Base-by-base conservation (phyloP, 2,113 vertebrate species). In the Tetrax tetrax region DNA sequence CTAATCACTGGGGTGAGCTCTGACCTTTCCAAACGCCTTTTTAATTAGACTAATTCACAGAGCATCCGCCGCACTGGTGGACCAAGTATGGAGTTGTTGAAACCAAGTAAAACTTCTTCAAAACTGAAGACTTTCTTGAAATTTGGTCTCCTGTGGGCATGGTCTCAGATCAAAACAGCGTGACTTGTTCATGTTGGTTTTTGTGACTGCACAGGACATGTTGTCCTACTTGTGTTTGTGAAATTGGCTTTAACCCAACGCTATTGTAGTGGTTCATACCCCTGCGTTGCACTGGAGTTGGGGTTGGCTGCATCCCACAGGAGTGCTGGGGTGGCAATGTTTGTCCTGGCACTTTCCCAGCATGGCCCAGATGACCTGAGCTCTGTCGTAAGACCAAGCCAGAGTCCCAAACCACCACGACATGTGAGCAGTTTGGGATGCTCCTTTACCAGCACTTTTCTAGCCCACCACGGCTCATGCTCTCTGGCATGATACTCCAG, bases 261-360 rank as follows among this genome's bases (percentile, higher is more conserved):
- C 7, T 68, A 4, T 10, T 24, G 33, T 25, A 23, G 23, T 9
- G 22, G 0, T n/a, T 80, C 2, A 2, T 41, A 15, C 17, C 25
- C 38, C 16, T 0, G 0, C 1, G 1, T 43, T 76, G 51, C 6
- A 0, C 25, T 47, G 69, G 7, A n/a, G 2, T 37, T 77, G 31
- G 17, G n/a, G 12, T 16, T 63, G 45, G 19, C 68, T 88, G 35
- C 33, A 35, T 47, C 75, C 47, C 25, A 56, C 18, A 15, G 17
- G 14, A 18, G 20, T 11, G 7, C 29, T 50, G 31, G 16, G 6
- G 8, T 41, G 75, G 51, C 43, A 4, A 1, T 7, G 3, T 54
- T 68, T 94, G 25, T 15, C 69, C 27, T 57, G 14, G 33, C 41
- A 24, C 21, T 81, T 70, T 37, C 27, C 28, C n/a, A 66, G 38